Evolutionary conservation across 2,888 invertebrate species (phyloP), one percentile per base, ranked within the genome.

Genomic region (Heliconius cydno): DNA sequence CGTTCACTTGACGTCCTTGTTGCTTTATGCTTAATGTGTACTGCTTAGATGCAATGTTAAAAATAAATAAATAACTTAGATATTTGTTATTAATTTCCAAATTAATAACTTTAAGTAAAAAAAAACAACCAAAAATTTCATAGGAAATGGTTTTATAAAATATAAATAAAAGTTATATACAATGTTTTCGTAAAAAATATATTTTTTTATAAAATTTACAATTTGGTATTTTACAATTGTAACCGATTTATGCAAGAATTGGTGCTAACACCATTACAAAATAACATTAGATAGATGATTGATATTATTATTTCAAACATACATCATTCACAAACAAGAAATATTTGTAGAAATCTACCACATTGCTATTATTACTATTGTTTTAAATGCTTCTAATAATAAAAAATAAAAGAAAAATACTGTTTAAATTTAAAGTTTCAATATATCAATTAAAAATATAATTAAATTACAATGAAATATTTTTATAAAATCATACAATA

Each of bases 131-230:
- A 67, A 22, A 52, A 52, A 52, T 2, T 52, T 38, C 12, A n/a
- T 38, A 38, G n/a, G n/a, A 68, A 41, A 3, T 10, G 4, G 19
- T 52, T 28, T 52, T 7, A 60, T 60, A 1, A n/a, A 10, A 73
- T 60, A 4, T n/a, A 66, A 66, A 75, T 65, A 12, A 75, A 75
- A 65, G 74, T 71, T 71, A 73, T 79, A 80, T 65, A 71, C 74
- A 74, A 72, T 80, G 41, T 78, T 82, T 81, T 65, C 41, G 73
- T 80, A 80, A 46, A 80, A 81, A 78, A 77, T 22, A 70, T 65
- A 76, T 57, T 77, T 80, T 76, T 78, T 81, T 77, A 78, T 65
- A 78, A 78, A 77, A 77, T 79, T 79, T 77, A 77, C 66, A 73
- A 71, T 41, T 80, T 78, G 52, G 25, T 79, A 73, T 60, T 79